Percentiles rank a stretch among this genome's conserved stretches.
Conservation (phyloP, 1,140 invertebrate genomes). For the Temnothorax longispinosus region DNA sequence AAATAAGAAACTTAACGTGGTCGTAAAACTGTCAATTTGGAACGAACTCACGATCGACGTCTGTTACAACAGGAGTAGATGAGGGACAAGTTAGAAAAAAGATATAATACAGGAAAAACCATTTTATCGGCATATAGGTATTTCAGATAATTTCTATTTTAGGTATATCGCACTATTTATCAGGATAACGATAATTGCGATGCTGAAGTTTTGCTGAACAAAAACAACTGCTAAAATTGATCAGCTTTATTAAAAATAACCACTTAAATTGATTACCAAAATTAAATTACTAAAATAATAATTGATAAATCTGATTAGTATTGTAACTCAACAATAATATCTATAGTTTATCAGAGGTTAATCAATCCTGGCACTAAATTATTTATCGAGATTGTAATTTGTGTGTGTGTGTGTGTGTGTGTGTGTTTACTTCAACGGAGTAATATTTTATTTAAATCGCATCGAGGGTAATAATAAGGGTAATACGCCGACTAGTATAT, state of each 20-base stretch:
- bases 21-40: slow-evolving; percentile 70
- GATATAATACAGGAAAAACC: background rate
- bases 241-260: background rate
- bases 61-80: slow-evolving; percentile 14
- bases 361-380: slow-evolving; percentile 25
- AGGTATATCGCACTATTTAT: background rate
- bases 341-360: slow-evolving; percentile 14
- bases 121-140: background rate
- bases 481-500: background rate
- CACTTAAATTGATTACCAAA: slow-evolving; percentile 12
- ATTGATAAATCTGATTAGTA: slow-evolving; percentile 9
- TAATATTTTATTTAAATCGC: slow-evolving; percentile 20
- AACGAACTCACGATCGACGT: slow-evolving; percentile 64
- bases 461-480: background rate
- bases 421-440: background rate
- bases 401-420: too few species aligned
- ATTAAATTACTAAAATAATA: slow-evolving; percentile 26
- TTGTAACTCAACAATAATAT: background rate
- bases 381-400: slow-evolving; percentile 21
- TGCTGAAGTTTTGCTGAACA: background rate
- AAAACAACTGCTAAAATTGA: slow-evolving; percentile 11
- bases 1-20: slow-evolving; percentile 61
- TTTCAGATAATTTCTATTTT: background rate
- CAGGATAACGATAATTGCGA: background rate
- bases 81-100: slow-evolving; percentile 28